phyloP scores from a whole-genome alignment of 2,113 vertebrate species.

The Cynoglossus semilaevis region DNA sequence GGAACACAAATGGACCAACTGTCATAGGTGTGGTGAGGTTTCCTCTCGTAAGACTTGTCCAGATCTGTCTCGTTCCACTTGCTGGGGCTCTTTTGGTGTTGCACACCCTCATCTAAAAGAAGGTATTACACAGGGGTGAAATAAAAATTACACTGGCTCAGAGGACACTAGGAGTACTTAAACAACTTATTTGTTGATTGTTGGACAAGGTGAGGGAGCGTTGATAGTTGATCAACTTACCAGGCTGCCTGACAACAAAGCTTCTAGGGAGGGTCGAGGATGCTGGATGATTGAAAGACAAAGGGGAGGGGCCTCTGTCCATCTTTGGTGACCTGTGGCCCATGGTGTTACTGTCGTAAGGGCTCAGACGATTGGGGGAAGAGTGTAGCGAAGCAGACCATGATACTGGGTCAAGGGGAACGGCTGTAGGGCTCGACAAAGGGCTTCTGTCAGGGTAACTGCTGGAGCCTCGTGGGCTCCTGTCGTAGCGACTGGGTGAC shows the following conservation, averaged over 20 bases:
- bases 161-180: too few species aligned
- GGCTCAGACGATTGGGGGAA: constrained; percentile 23
- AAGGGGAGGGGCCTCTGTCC: constrained; percentile 63
- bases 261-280: constrained; percentile 66
- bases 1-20: constrained; percentile 61
- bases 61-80: constrained; percentile 89
- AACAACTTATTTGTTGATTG: too few species aligned
- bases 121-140: too few species aligned
- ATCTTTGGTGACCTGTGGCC: constrained; percentile 57
- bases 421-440: neutral
- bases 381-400: neutral
- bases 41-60: constrained; percentile 81
- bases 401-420: constrained; percentile 27
- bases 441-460: constrained; percentile 36
- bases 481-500: constrained; percentile 32
- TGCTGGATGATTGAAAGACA: constrained; percentile 18
- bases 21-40: constrained; percentile 80
- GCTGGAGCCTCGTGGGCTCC: constrained; percentile 29
- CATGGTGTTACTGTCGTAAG: constrained; percentile 34
- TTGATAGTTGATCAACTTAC: constrained; percentile 44
- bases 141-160: too few species aligned
- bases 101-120: constrained; percentile 70
- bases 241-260: constrained; percentile 46
- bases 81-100: constrained; percentile 66
- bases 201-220: too few species aligned